phyloP scores from a whole-genome alignment of 1,140 invertebrate genomes.

The Ceratina australensis region DNA sequence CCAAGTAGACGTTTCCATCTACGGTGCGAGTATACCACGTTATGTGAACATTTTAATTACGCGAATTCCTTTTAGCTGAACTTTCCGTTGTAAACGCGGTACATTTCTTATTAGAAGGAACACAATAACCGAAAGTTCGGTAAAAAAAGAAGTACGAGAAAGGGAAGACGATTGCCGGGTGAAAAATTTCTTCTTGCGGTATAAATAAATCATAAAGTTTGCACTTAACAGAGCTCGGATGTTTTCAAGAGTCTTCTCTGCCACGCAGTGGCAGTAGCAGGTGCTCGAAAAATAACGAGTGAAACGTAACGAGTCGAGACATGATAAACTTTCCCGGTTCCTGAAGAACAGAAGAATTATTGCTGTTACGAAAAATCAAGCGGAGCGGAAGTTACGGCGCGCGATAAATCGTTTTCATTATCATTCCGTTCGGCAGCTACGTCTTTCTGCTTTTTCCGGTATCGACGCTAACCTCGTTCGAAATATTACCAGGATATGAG shows the following conservation, averaged over 20 bases:
- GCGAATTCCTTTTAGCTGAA: no score
- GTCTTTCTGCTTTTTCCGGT: neutral
- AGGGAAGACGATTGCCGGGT: neutral
- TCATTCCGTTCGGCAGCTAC: neutral
- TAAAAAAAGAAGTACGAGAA: no score
- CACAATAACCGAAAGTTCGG: no score
- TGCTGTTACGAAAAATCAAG: conserved; percentile 21
- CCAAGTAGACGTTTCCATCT: neutral
- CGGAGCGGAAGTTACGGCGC: neutral
- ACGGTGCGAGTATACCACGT: no score
- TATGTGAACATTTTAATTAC: no score
- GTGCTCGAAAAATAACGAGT: conserved; percentile 14
- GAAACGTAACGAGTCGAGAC: conserved; percentile 9
- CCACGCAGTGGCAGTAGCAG: neutral
- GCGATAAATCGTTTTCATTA: conserved; percentile 22
- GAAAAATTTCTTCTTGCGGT: neutral
- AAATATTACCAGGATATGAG: neutral
- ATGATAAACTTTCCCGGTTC: conserved; percentile 18
- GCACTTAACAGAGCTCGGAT: neutral
- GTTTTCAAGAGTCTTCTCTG: neutral
- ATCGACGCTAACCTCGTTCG: neutral
- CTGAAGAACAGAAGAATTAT: conserved; percentile 28
- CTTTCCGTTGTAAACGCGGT: no score
- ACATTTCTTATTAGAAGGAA: no score
- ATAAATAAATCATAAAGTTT: conserved; percentile 32